These are phyloP conservation scores for Gambelia wislizenii DNA, from an alignment of 2,797 vertebrate species.

Conservation along the genomic window DNA sequence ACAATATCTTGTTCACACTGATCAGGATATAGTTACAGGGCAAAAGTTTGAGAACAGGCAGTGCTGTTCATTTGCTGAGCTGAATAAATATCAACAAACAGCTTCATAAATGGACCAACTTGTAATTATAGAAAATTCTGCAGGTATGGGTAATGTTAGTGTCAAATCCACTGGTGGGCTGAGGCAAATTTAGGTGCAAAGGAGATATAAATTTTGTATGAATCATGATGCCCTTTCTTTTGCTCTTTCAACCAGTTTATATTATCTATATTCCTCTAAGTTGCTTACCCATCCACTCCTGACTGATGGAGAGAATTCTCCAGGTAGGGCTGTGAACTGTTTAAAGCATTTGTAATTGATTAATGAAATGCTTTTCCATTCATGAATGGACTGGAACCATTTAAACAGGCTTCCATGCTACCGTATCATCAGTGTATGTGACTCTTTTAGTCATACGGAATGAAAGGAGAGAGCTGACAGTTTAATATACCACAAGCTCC, in stretches of 20 bases:
- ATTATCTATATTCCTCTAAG: neutral
- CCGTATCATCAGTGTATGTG: neutral
- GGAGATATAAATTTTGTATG: slow-evolving; percentile 6
- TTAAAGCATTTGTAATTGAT: neutral
- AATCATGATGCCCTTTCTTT: neutral
- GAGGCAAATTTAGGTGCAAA: neutral
- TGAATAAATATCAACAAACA: neutral
- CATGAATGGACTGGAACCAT: neutral
- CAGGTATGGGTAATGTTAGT: neutral
- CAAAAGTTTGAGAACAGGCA: slow-evolving; percentile 14
- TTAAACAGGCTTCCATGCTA: neutral
- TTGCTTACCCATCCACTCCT: neutral
- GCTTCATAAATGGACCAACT: slow-evolving; percentile 1
- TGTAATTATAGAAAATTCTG: neutral
- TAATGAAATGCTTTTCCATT: neutral
- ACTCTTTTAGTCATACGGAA: neutral
- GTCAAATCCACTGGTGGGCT: neutral
- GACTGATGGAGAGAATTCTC: neutral
- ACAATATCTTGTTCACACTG: slow-evolving; percentile 11
- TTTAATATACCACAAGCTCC: neutral
- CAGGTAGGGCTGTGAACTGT: neutral
- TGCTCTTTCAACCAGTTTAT: neutral
- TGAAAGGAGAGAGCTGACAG: neutral
- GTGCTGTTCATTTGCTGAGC: slow-evolving; percentile 24
- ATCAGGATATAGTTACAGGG: neutral